Conservation (phyloP, 2,797 vertebrate genomes). For the Toxotes lorentzi region DNA sequence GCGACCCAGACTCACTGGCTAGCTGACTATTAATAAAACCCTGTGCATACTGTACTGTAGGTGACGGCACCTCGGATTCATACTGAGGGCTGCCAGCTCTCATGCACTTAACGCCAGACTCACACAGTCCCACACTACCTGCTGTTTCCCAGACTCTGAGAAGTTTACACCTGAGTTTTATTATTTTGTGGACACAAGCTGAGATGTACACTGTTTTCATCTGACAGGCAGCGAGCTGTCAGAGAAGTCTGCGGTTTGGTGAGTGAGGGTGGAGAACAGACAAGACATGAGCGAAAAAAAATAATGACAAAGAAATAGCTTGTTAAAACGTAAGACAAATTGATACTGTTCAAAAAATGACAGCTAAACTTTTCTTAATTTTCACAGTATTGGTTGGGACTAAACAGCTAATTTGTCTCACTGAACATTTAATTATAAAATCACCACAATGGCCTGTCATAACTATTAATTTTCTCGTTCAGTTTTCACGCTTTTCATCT, state of each 20-base stretch:
- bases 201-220: not conserved
- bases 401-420: not conserved
- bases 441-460: not conserved
- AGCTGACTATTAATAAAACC: constrained; percentile 53
- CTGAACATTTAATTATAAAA: constrained; percentile 4
- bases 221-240: constrained; percentile 41
- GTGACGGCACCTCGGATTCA: constrained; percentile 10
- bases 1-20: constrained; percentile 42
- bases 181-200: constrained; percentile 15
- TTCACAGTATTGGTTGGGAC: not conserved
- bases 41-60: constrained; percentile 23
- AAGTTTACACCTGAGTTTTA: constrained; percentile 34
- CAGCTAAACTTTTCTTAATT: not conserved
- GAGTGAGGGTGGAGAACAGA: constrained; percentile 20
- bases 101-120: constrained; percentile 7
- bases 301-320: not conserved
- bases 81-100: constrained; percentile 14
- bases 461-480: not conserved
- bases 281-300: not conserved
- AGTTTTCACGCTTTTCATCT: not conserved
- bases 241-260: constrained; percentile 25
- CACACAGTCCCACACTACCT: constrained; percentile 11
- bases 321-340: constrained; percentile 16
- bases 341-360: not conserved
- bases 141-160: constrained; percentile 41